phyloP scores from a whole-genome alignment of 2,113 vertebrate genomes.

The Pipra filicauda region DNA sequence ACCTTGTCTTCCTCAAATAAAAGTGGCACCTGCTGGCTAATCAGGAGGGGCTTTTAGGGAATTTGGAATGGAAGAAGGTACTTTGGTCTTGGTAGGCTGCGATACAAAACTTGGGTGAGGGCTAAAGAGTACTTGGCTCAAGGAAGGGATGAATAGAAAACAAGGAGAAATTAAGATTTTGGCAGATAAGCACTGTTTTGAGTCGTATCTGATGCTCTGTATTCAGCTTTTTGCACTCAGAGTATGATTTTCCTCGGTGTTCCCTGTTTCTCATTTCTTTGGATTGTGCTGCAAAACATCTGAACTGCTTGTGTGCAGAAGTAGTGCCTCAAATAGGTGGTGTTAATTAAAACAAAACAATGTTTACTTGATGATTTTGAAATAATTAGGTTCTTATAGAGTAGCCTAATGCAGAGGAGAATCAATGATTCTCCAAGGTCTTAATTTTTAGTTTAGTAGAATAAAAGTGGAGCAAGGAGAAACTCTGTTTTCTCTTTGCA shows the following conservation, averaged over 20 bases:
- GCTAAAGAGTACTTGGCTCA: background rate
- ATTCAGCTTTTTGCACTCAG: background rate
- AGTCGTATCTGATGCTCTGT: background rate
- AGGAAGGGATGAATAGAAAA: background rate
- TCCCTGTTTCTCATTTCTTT: background rate
- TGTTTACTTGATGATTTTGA: background rate
- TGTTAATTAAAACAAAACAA: background rate
- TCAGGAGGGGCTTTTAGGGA: background rate
- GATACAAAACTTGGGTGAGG: background rate
- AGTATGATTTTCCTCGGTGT: background rate
- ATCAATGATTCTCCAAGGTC: background rate
- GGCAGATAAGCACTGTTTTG: background rate
- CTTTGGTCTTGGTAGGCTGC: background rate
- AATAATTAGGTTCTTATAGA: background rate
- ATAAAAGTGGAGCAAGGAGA: background rate
- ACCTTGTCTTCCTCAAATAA: constrained; percentile 34
- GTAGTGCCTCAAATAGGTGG: background rate
- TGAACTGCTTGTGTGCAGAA: background rate
- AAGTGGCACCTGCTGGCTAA: constrained; percentile 12
- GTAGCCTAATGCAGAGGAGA: background rate
- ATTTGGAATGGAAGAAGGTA: background rate
- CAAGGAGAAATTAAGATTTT: background rate
- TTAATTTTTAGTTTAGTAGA: constrained; percentile 7
- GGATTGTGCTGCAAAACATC: background rate
- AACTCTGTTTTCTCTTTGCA: background rate